Conservation (phyloP, 37 sponge, comb jelly and placozoan genomes). For the Crambe crambe region DNA sequence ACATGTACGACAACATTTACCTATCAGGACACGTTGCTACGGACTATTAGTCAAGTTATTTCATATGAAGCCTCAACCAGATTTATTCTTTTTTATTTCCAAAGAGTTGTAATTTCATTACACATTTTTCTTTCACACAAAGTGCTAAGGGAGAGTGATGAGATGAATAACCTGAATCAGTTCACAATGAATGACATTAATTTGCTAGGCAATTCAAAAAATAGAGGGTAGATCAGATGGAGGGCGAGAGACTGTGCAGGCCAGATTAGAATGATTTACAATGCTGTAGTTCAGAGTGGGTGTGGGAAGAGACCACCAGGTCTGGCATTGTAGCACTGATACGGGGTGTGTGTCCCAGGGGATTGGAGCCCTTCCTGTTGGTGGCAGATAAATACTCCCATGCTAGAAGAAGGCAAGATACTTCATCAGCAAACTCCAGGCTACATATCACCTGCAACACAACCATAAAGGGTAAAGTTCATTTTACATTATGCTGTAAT, state of each 20-base stretch:
- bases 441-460: slow-evolving; percentile 60
- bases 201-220: too few species aligned
- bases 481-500: background rate
- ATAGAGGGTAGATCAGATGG: too few species aligned
- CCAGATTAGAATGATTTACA: too few species aligned
- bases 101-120: too few species aligned
- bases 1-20: slow-evolving; percentile 87
- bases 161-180: too few species aligned
- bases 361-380: background rate
- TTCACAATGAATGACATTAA: too few species aligned
- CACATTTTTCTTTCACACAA: background rate
- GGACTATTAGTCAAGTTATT: slow-evolving; percentile 13
- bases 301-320: background rate
- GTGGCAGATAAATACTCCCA: slow-evolving; percentile 61
- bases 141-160: too few species aligned
- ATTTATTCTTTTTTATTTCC: too few species aligned
- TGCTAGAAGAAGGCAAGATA: slow-evolving; percentile 39
- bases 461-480: background rate
- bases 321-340: background rate
- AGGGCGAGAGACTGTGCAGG: too few species aligned
- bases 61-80: background rate
- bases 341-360: background rate
- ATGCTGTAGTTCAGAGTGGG: background rate
- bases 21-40: slow-evolving; percentile 80
- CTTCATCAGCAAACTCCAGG: slow-evolving; percentile 68